Conservation (phyloP, 2,797 vertebrate species). For the Sternotherus odoratus region DNA sequence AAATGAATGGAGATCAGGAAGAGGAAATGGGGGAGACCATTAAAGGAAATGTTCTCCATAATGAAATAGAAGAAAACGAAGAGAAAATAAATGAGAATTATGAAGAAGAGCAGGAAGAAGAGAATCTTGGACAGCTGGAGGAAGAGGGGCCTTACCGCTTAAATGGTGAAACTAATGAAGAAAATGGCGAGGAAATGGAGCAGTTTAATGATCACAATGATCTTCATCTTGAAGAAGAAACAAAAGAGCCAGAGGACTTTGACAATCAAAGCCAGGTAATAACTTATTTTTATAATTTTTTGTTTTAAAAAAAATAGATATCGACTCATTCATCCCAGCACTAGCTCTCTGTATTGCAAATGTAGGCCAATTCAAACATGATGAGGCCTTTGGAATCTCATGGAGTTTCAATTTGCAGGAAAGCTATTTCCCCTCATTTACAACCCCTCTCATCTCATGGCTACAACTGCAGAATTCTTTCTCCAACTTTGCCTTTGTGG, state of each 20-base stretch:
- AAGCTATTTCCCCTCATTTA: background rate
- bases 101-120: slow-evolving; percentile 19
- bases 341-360: background rate
- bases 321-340: background rate
- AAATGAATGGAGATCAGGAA: slow-evolving; percentile 45
- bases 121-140: slow-evolving; percentile 23
- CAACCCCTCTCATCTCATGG: background rate
- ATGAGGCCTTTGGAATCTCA: background rate
- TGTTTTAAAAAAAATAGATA: background rate
- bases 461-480: background rate
- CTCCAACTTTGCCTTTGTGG: slow-evolving; percentile 17
- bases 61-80: background rate
- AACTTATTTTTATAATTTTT: background rate
- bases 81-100: slow-evolving; percentile 31
- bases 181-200: slow-evolving; percentile 67
- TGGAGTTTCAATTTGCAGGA: background rate
- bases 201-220: slow-evolving; percentile 31
- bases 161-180: slow-evolving; percentile 58
- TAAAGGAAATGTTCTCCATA: background rate
- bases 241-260: slow-evolving; percentile 34
- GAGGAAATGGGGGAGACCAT: background rate
- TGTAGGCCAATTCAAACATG: background rate
- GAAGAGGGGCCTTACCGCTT: background rate
- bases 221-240: slow-evolving; percentile 53
- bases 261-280: slow-evolving; percentile 73